phyloP scores from a whole-genome alignment of 2,113 vertebrate species.

The Paraplagusia blochii region DNA sequence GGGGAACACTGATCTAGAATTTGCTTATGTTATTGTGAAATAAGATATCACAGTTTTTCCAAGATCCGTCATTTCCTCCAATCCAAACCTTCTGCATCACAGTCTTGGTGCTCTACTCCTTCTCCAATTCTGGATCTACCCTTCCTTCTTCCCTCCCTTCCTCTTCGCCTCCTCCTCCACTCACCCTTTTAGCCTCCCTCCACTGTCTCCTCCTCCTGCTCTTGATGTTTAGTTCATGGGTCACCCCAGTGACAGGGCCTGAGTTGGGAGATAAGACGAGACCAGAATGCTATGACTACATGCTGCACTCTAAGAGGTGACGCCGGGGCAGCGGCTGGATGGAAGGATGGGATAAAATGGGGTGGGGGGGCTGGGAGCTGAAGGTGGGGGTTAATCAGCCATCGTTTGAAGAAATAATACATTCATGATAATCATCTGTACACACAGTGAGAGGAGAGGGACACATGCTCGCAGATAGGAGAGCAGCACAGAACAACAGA shows the following conservation, averaged over 20 bases:
- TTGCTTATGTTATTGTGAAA: too few relatives aligned
- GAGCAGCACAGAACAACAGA: conserved; percentile 39
- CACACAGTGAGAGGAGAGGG: conserved; percentile 45
- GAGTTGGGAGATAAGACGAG: conserved; percentile 73
- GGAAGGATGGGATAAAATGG: conserved; percentile 42
- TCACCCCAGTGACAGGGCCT: conserved; percentile 70
- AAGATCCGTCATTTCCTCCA: too few relatives aligned
- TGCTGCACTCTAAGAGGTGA: conserved; percentile 58
- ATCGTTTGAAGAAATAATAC: conserved; percentile 72
- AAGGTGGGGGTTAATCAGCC: conserved; percentile 65
- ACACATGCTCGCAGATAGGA: conserved; percentile 21
- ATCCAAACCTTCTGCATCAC: too few relatives aligned
- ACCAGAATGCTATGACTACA: conserved; percentile 69
- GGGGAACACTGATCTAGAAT: too few relatives aligned
- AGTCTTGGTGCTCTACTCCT: background rate
- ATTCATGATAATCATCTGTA: conserved; percentile 70
- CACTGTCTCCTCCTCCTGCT: conserved; percentile 20
- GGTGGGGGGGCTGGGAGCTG: conserved; percentile 19
- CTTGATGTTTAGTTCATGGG: conserved; percentile 66
- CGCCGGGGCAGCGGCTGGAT: conserved; percentile 37
- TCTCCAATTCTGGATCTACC: conserved; percentile 15
- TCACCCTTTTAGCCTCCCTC: conserved; percentile 24
- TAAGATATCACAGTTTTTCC: too few relatives aligned
- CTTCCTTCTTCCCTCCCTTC: conserved; percentile 12
- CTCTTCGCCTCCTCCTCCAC: conserved; percentile 3